Percentiles rank a stretch among this genome's conserved stretches.
These are phyloP conservation scores for Colletes gigas DNA, from an alignment of 1,140 invertebrate genomes.

Conservation along the genomic window DNA sequence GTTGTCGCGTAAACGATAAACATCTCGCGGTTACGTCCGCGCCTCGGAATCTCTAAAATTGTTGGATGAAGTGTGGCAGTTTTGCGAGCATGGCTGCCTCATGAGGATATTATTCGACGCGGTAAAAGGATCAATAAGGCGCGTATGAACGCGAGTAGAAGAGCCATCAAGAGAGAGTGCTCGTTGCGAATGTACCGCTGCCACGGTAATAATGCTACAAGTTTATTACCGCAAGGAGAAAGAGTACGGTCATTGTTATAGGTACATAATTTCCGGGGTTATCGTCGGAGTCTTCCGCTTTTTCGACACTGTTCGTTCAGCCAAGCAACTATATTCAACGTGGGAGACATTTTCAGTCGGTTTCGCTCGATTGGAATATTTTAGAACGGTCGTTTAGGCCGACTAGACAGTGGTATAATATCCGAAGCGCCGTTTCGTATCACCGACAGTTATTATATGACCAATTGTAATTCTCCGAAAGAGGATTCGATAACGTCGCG, in stretches of 20 bases:
- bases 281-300: no score
- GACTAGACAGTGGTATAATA: not conserved
- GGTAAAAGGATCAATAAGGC: slow-evolving; percentile 34
- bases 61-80: not conserved
- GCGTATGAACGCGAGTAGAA: not conserved
- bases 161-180: not conserved
- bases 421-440: not conserved
- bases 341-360: not conserved
- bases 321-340: not conserved
- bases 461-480: slow-evolving; percentile 41
- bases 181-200: not conserved
- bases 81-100: not conserved
- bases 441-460: slow-evolving; percentile 36
- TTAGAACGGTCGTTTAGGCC: no score
- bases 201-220: not conserved
- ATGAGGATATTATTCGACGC: not conserved
- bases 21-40: not conserved
- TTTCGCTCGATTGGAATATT: no score
- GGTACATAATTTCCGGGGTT: no score
- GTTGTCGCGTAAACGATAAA: not conserved
- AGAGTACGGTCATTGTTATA: not conserved
- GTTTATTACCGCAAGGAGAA: not conserved
- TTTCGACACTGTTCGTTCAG: no score
- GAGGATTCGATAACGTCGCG: slow-evolving; percentile 29
- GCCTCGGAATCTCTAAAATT: not conserved